phyloP scores from a whole-genome alignment of 2,113 vertebrate genomes.

The Sander vitreus region DNA sequence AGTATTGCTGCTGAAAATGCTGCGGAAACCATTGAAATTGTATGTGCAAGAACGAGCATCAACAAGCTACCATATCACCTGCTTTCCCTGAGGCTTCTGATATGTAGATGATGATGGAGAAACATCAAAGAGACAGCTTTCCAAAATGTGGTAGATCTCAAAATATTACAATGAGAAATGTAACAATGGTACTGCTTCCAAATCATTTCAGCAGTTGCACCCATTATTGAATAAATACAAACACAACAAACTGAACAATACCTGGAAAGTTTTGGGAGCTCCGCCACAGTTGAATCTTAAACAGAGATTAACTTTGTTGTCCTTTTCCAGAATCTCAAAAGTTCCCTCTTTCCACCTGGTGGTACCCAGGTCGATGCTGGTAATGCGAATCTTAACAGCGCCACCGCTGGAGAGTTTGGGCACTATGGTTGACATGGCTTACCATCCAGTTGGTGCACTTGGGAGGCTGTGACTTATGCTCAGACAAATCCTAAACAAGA shows the following conservation, averaged over 20 bases:
- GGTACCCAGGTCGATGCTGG: constrained; percentile 90
- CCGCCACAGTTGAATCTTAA: constrained; percentile 93
- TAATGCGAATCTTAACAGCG: constrained; percentile 86
- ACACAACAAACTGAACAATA: constrained; percentile 58
- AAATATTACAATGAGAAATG: not conserved
- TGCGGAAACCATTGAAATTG: not conserved
- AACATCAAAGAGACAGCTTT: not conserved
- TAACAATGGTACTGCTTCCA: not conserved
- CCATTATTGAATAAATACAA: not conserved
- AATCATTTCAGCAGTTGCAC: not conserved
- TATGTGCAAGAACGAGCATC: not conserved
- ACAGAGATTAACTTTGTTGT: constrained; percentile 92
- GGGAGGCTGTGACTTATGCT: constrained; percentile 29
- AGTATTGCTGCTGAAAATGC: not conserved
- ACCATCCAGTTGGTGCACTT: constrained; percentile 53
- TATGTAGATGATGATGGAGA: not conserved
- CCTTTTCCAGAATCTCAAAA: constrained; percentile 97
- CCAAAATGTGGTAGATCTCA: not conserved
- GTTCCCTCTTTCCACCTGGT: constrained; percentile 96
- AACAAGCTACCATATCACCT: not conserved
- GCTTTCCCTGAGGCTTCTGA: not conserved
- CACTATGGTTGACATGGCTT: constrained; percentile 80
- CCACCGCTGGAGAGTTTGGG: constrained; percentile 90
- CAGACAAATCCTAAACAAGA: constrained; percentile 54
- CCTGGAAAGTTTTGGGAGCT: constrained; percentile 91